Percentiles rank a stretch among this genome's conserved stretches.
Conservation (phyloP, 2,888 invertebrate species). For the Nephrotoma guestfalica region DNA sequence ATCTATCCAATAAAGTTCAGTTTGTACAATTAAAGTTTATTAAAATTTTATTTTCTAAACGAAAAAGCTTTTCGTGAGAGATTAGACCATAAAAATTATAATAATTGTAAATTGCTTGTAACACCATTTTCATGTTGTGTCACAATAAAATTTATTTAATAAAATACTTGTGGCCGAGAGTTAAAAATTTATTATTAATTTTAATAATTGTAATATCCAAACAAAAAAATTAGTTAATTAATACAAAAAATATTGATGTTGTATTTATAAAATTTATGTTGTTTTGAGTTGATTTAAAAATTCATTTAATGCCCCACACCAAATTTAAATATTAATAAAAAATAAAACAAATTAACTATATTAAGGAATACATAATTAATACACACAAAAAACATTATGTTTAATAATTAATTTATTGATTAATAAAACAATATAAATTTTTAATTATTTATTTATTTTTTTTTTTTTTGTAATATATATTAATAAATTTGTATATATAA, state of each 20-base stretch:
- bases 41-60: no score
- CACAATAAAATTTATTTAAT: neutral
- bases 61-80: no score
- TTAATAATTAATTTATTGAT: neutral
- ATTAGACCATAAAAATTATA: neutral
- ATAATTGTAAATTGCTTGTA: neutral
- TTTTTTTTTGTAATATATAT: neutral
- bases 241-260: neutral
- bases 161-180: neutral
- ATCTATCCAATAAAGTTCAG: no score
- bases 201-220: neutral
- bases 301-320: neutral
- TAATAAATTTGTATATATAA: neutral
- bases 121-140: neutral
- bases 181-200: neutral
- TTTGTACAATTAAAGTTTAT: no score
- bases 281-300: neutral
- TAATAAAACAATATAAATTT: neutral
- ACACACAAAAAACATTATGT: neutral
- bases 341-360: neutral
- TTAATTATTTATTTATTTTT: neutral
- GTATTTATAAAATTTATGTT: neutral
- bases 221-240: neutral
- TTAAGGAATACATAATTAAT: neutral
- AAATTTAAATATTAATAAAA: neutral